Conservation (phyloP, 2,113 vertebrate species). For the Phodopus roborovskii region DNA sequence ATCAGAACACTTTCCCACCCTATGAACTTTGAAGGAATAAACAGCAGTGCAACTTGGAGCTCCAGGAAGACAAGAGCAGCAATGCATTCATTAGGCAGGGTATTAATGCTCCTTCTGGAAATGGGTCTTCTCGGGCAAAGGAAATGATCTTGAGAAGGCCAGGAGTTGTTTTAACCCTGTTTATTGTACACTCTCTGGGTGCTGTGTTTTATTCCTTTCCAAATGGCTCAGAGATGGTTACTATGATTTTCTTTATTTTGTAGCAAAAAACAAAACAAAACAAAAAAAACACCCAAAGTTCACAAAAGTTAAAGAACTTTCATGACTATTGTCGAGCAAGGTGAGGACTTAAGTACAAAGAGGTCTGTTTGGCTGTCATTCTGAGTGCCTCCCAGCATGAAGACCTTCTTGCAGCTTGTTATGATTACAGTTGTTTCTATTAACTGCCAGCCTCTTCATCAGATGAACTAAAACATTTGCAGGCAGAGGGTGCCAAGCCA, state of each 20-base stretch:
- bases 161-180: not conserved
- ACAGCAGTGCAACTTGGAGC: not conserved
- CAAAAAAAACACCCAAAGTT: no score
- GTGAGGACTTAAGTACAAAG: not conserved
- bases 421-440: not conserved
- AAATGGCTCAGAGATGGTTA: not conserved
- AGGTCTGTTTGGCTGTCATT: not conserved
- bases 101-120: constrained; percentile 16
- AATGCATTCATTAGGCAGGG: not conserved
- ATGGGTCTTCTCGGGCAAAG: constrained; percentile 1
- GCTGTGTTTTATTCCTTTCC: not conserved
- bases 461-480: not conserved
- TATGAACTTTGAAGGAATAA: not conserved
- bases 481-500: not conserved
- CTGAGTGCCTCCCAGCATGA: not conserved
- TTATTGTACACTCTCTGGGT: not conserved
- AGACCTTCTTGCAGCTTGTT: not conserved
- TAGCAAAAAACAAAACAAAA: no score
- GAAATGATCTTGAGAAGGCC: constrained; percentile 22
- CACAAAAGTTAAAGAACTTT: not conserved
- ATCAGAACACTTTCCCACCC: not conserved
- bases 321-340: not conserved
- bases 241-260: not conserved
- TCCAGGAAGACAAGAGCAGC: not conserved
- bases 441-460: not conserved